These are phyloP conservation scores for Rhabdornis inornatus DNA, from an alignment of 2,113 vertebrate genomes.

Conservation along the genomic window DNA sequence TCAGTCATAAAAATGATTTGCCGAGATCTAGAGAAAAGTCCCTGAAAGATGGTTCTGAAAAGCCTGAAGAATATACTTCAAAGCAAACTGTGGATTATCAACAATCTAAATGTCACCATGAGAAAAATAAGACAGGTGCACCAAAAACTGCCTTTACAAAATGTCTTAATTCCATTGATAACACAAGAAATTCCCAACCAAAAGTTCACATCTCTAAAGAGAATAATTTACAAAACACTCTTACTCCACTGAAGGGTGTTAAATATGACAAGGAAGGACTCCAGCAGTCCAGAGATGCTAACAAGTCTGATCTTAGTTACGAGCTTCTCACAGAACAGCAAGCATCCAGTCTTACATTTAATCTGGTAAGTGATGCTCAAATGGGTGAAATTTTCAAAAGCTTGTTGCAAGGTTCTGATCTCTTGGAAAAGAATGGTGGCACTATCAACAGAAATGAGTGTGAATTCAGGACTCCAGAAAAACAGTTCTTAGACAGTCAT, in stretches of 20 bases:
- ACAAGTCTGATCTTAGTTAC: slow-evolving; percentile 81
- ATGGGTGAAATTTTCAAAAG: slow-evolving; percentile 98
- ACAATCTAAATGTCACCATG: slow-evolving; percentile 12
- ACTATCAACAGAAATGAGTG: slow-evolving; percentile 75
- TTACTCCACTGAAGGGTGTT: slow-evolving; percentile 11
- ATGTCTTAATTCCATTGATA: slow-evolving; percentile 58
- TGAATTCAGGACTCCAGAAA: slow-evolving; percentile 86
- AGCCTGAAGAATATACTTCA: slow-evolving; percentile 37
- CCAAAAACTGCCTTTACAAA: slow-evolving; percentile 48
- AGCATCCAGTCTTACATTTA: slow-evolving; percentile 90
- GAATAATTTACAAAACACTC: neutral
- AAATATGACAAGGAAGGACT: slow-evolving; percentile 44
- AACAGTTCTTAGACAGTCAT: slow-evolving; percentile 69
- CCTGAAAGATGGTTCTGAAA: slow-evolving; percentile 50
- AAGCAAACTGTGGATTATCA: slow-evolving; percentile 41
- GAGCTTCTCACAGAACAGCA: slow-evolving; percentile 93
- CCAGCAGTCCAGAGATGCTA: slow-evolving; percentile 58
- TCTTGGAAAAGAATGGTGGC: slow-evolving; percentile 77
- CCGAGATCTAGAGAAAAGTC: slow-evolving; percentile 44
- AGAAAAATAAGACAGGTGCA: slow-evolving; percentile 34
- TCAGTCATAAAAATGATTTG: slow-evolving; percentile 38
- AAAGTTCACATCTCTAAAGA: slow-evolving; percentile 41
- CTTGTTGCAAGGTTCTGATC: slow-evolving; percentile 90
- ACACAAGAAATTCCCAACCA: slow-evolving; percentile 49
- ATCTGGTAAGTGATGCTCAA: slow-evolving; percentile 92